Percentiles rank a stretch among this genome's conserved stretches.
phyloP scores from a whole-genome alignment of 2,888 invertebrate species.

The Azorinus chamasolen region DNA sequence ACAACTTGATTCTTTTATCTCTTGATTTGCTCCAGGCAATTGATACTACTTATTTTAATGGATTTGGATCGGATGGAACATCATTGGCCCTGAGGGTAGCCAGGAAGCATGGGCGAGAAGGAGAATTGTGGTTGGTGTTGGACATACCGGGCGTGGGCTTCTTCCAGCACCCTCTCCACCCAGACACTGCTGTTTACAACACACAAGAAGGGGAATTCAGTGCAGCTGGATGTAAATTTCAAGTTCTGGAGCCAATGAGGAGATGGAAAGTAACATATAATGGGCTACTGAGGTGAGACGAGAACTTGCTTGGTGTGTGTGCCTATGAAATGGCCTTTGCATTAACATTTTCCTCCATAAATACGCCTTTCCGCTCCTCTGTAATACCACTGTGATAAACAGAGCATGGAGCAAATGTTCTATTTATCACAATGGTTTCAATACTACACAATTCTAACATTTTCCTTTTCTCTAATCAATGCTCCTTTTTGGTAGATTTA shows the following conservation, averaged over 20 bases:
- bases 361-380: too few relatives aligned
- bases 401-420: too few relatives aligned
- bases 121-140: constrained; percentile 89
- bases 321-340: background rate
- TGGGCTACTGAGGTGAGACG: constrained; percentile 89
- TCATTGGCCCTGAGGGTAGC: constrained; percentile 88
- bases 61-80: constrained; percentile 88
- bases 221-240: constrained; percentile 88
- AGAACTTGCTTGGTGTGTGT: background rate
- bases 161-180: constrained; percentile 88
- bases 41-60: constrained; percentile 87
- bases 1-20: too few relatives aligned
- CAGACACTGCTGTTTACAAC: constrained; percentile 87
- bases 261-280: constrained; percentile 90
- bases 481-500: too few relatives aligned
- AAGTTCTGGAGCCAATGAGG: constrained; percentile 89
- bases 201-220: constrained; percentile 75
- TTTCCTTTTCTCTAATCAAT: too few relatives aligned
- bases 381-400: too few relatives aligned
- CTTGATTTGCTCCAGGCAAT: constrained; percentile 83
- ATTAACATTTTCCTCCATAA: too few relatives aligned
- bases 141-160: constrained; percentile 85
- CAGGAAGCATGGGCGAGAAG: constrained; percentile 87
- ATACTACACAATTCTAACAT: too few relatives aligned
- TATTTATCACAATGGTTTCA: too few relatives aligned